These are phyloP conservation scores for Chromobotia macracanthus DNA, from an alignment of 2,797 vertebrate genomes.

Conservation along the genomic window DNA sequence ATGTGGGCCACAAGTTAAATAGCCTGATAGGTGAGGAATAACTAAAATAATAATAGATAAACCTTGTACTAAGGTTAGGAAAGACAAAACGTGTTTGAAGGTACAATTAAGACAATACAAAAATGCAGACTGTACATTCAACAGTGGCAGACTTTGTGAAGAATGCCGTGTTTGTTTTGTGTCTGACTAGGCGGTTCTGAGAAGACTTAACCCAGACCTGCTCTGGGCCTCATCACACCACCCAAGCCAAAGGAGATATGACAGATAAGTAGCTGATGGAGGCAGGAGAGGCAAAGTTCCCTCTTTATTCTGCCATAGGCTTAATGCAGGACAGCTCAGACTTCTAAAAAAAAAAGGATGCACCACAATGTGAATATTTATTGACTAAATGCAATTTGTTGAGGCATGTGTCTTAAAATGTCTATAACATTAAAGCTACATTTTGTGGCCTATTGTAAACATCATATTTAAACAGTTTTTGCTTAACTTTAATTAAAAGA, in stretches of 20 bases:
- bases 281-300: slow-evolving; percentile 53
- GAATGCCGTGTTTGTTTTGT: slow-evolving; percentile 54
- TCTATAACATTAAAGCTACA: not conserved
- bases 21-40: not conserved
- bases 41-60: not conserved
- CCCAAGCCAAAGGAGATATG: slow-evolving; percentile 59
- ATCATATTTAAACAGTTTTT: not conserved
- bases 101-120: not conserved
- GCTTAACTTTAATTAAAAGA: not conserved
- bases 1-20: not conserved
- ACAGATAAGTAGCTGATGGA: slow-evolving; percentile 58
- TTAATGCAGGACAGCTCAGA: slow-evolving; percentile 45
- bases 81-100: not conserved
- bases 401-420: not conserved
- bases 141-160: slow-evolving; percentile 21
- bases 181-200: slow-evolving; percentile 44
- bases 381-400: not conserved
- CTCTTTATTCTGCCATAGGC: slow-evolving; percentile 46
- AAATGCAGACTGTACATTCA: slow-evolving; percentile 3
- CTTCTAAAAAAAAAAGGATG: slow-evolving; percentile 41
- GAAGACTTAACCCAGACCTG: slow-evolving; percentile 37
- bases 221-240: slow-evolving; percentile 43
- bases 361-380: slow-evolving; percentile 19
- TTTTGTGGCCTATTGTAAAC: not conserved
- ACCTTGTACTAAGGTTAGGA: not conserved